A percentile compares a stretch with the other conserved stretches of the same genome.
Evolutionary conservation across 2,888 invertebrate species (phyloP).

Genomic region (Volucella inflata): DNA sequence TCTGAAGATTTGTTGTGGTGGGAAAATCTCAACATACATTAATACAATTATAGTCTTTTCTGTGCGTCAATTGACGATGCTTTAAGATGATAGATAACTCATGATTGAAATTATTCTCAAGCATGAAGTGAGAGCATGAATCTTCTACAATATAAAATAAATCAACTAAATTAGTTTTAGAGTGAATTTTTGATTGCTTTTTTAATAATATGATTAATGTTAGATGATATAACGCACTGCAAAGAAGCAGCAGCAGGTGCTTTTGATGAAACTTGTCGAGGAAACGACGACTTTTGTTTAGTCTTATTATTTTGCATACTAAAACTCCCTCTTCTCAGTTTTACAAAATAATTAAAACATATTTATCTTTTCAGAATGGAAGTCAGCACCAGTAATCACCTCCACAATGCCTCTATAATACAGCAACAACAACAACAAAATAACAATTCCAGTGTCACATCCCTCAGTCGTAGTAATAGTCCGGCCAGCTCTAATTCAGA

Average conservation of each 20-base stretch:
- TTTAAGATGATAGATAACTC: background rate
- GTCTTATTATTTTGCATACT: too few species aligned
- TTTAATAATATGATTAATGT: too few species aligned
- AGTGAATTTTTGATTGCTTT: too few species aligned
- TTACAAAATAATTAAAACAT: background rate
- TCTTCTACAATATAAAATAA: too few species aligned
- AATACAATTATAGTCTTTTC: background rate
- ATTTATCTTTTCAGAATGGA: constrained; percentile 80
- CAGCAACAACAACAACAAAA: constrained; percentile 58
- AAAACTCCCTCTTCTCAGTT: too few species aligned
- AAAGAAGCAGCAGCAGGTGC: too few species aligned
- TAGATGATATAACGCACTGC: too few species aligned
- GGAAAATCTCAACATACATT: constrained; percentile 8
- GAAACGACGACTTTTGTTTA: too few species aligned
- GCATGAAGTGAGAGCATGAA: too few species aligned
- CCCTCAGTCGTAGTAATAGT: constrained; percentile 86
- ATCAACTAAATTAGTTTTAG: too few species aligned
- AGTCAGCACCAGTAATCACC: constrained; percentile 80
- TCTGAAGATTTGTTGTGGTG: background rate
- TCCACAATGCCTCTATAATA: constrained; percentile 79
- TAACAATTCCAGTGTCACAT: constrained; percentile 68
- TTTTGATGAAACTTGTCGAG: too few species aligned
- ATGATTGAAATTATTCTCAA: constrained; percentile 9
- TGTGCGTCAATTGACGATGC: background rate
- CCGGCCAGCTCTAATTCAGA: constrained; percentile 87